Evolutionary conservation across 2,888 invertebrate species (phyloP).

Genomic region (Selenia dentaria): DNA sequence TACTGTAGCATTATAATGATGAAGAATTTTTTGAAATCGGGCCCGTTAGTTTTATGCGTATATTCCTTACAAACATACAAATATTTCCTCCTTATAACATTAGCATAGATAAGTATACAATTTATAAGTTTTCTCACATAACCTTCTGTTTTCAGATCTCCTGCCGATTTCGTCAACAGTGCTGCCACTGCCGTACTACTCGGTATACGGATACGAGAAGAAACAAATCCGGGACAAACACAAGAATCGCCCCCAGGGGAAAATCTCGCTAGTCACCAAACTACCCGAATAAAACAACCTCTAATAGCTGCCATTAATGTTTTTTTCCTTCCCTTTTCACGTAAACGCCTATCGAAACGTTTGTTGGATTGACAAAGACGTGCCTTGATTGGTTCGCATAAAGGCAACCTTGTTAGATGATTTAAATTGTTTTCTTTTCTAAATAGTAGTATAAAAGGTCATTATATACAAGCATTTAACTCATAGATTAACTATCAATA

Average conservation of each 20-base stretch:
- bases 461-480: too few species aligned
- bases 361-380: constrained; percentile 3
- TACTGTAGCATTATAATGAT: too few species aligned
- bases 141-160: constrained; percentile 75
- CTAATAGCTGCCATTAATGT: constrained; percentile 21
- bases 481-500: too few species aligned
- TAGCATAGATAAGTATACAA: too few species aligned
- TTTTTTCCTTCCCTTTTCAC: constrained; percentile 9
- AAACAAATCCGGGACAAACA: constrained; percentile 67
- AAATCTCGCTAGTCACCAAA: constrained; percentile 72
- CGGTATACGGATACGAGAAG: constrained; percentile 71
- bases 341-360: constrained; percentile 4
- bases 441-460: too few species aligned
- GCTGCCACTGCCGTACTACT: constrained; percentile 71
- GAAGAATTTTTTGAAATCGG: too few species aligned
- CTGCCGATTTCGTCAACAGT: constrained; percentile 75
- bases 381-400: neutral
- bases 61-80: too few species aligned
- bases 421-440: neutral
- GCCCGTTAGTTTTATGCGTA: too few species aligned
- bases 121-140: too few species aligned
- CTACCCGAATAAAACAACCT: constrained; percentile 57
- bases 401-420: neutral
- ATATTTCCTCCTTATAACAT: too few species aligned
- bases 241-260: constrained; percentile 69